A percentile compares a stretch with the other conserved stretches of the same genome.
Evolutionary conservation across 2,888 invertebrate genomes (phyloP).

Genomic region (Drosophila rellima): DNA sequence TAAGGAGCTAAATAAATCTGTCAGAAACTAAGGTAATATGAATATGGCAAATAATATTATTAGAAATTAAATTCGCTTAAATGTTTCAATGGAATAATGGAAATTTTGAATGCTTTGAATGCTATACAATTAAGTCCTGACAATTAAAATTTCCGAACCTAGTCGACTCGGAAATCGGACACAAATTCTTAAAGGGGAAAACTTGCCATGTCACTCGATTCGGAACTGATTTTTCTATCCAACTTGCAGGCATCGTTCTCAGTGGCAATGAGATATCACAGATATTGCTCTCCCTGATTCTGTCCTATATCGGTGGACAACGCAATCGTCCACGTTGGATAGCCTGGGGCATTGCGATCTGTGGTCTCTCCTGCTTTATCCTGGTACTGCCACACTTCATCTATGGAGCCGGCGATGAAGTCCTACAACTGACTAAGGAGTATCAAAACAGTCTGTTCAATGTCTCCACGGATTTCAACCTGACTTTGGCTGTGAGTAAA

Average conservation of each 20-base stretch:
- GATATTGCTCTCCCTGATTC: conserved; percentile 88
- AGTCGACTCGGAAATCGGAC: too few species aligned
- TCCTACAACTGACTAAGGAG: conserved; percentile 84
- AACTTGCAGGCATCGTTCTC: conserved; percentile 88
- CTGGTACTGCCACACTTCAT: conserved; percentile 88
- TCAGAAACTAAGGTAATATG: too few species aligned
- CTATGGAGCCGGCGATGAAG: conserved; percentile 88
- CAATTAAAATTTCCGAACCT: too few species aligned
- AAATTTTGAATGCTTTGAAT: too few species aligned
- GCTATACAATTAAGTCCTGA: too few species aligned
- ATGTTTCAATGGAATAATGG: too few species aligned
- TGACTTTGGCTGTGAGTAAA: conserved; percentile 74
- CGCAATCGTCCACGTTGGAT: conserved; percentile 90
- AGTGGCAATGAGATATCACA: conserved; percentile 91
- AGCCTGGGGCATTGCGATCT: conserved; percentile 88
- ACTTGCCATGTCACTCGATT: background rate
- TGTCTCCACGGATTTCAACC: conserved; percentile 34
- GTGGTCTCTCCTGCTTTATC: conserved; percentile 88
- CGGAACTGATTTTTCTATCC: background rate
- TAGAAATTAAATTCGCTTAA: too few species aligned
- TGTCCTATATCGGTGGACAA: conserved; percentile 89
- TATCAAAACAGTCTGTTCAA: conserved; percentile 71
- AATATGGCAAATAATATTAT: too few species aligned
- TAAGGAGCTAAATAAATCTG: too few species aligned
- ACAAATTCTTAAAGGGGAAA: background rate